Evolutionary conservation across 2,113 vertebrate species (phyloP), one percentile per base, ranked within the genome.

Genomic region (Cheirogaleus medius): DNA sequence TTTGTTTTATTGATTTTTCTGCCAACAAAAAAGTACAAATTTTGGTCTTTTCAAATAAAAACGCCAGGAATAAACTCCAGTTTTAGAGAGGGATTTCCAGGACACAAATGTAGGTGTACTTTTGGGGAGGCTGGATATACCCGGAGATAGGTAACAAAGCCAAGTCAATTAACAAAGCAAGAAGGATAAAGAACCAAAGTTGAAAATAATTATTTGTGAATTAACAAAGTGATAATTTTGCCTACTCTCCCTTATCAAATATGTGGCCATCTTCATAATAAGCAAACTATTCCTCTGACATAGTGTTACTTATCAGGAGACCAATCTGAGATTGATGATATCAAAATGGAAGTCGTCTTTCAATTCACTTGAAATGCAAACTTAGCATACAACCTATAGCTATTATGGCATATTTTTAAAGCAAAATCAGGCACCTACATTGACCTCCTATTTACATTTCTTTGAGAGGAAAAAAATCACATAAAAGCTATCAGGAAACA

Each of bases 401-500:
- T 98, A 97, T 85, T 92, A 97, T 83, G 1, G 90, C 10, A 42
- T 98, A 95, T 98, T 98, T 98, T 98, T 98, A 92, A 99, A 98
- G 97, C 97, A 98, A 98, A 99, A 97, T 97, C 97, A 97, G 97
- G 91, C 97, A 97, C 97, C 97, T 98, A 96, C 93, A 91, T 97
- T 98, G 98, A 98, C 98, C 93, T 98, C 97, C 97, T 98, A 98
- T 98, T 98, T 98, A 98, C 97, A 98, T 99, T 98, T 98, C 98
- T 98, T 98, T 98, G 94, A 98, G 98, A 95, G 98, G 97, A 97
- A 98, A 98, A 98, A 98, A 98, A 97, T 98, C 97, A 97, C 98
- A 98, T 98, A 98, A 98, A 98, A 98, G 98, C 98, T 97, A 98
- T 98, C 98, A 98, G 98, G 98, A 98, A 99, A 98, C 96, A 97